Base-by-base conservation (phyloP, 2,888 invertebrate species). In the Tridacna gigas region DNA sequence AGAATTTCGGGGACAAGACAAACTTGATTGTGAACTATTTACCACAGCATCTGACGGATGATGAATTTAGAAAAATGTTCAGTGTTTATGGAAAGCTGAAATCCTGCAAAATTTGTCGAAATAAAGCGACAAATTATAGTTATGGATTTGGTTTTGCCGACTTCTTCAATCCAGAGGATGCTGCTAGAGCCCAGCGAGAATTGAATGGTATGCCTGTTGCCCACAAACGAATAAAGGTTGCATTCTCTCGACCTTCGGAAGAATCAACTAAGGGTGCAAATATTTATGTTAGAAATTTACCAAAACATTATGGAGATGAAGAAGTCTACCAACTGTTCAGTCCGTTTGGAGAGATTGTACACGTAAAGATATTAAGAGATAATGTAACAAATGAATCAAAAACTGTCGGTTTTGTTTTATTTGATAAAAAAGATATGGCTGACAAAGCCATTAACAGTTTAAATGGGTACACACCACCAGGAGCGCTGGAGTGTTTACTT, bases 61-160 rank as follows among this genome's bases (percentile, higher is more conserved):
- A 97, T 94, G 98, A 98, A 93, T 96, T 98, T 77, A 97, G 97
- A 94, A 97, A 97, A 88, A 96, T 98, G 96, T 99, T 99, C 95
- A 96, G 97, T 91, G 97, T 97, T 73, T 97, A 98, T 90, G 98
- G 98, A 74, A 97, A 97, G 26, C 96, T 99, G 69, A 98, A 98
- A 94, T 97, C 97, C 91, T 97, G 98, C 94, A 96, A 98, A 91
- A 97, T 99, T 91, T 93, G 94, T 26, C 90, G 95, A 13, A 94
- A 95, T 81, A 93, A 93, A 79, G 89, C 91, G 96, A 98, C 98
- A 95, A 98, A 98, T 75, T 98, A 98, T 96, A 98, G 98, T 95
- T 98, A 97, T 95, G 98, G 98, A 69, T 99, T 98, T 95, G 99
- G 98, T 60, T 99, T 99, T 95, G 98, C 98, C 71, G 98, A 98